Evolutionary conservation across 2,113 vertebrate species (phyloP).

Genomic region (Myotis lucifugus): DNA sequence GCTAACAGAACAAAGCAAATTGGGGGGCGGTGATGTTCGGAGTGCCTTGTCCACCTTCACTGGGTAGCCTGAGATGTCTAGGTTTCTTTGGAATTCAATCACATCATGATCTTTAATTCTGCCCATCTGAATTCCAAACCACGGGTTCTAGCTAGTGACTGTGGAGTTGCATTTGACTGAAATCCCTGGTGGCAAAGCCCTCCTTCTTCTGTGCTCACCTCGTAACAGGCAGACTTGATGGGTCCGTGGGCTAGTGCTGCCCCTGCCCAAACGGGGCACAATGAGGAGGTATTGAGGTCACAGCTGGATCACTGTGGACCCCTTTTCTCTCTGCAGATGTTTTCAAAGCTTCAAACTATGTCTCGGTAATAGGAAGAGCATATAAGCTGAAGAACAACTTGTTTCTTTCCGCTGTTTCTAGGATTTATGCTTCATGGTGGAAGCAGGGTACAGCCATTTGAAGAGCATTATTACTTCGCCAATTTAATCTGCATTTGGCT

Average conservation of each 20-base stretch:
- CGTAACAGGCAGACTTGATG: neutral
- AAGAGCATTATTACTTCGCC: slow-evolving; percentile 26
- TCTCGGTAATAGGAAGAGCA: slow-evolving; percentile 60
- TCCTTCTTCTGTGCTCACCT: neutral
- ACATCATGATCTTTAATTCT: neutral
- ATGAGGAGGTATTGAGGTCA: neutral
- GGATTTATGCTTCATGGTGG: slow-evolving; percentile 43
- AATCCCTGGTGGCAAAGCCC: neutral
- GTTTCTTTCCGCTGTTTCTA: slow-evolving; percentile 53
- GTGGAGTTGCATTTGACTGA: too few species aligned
- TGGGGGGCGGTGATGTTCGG: too few species aligned
- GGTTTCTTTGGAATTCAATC: neutral
- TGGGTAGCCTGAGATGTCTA: neutral
- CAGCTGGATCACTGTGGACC: slow-evolving; percentile 3
- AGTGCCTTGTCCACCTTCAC: neutral
- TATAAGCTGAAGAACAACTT: slow-evolving; percentile 26
- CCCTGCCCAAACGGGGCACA: neutral
- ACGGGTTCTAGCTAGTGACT: neutral
- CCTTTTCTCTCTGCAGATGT: slow-evolving; percentile 38
- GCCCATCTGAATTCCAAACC: neutral
- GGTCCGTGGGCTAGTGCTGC: neutral
- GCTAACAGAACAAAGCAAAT: neutral
- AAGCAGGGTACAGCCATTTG: neutral
- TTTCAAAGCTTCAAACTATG: slow-evolving; percentile 42
- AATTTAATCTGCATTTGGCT: slow-evolving; percentile 38